A percentile compares a stretch with the other conserved stretches of the same genome.
Conservation (phyloP, 2,888 invertebrate species). For the Melipona beecheii region DNA sequence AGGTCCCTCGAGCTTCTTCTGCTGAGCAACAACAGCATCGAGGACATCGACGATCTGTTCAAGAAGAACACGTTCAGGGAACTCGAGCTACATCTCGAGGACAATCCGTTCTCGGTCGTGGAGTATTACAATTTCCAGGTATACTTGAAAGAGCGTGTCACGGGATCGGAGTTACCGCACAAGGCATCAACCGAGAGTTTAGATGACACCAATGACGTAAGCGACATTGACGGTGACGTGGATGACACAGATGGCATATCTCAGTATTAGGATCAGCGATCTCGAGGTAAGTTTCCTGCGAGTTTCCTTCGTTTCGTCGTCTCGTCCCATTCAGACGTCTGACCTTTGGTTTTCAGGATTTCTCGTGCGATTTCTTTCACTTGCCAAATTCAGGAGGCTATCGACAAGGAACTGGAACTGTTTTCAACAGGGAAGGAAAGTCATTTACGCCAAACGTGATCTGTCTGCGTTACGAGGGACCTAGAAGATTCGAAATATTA, state of each 20-base stretch:
- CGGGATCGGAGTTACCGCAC: too few species aligned
- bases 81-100: conserved; percentile 32
- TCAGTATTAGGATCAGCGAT: background rate
- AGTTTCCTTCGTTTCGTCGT: background rate
- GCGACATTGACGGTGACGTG: too few species aligned
- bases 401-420: too few species aligned
- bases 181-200: background rate
- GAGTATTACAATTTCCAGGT: background rate
- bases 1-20: background rate
- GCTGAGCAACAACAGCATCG: conserved; percentile 44
- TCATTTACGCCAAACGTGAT: too few species aligned
- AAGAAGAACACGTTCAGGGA: background rate
- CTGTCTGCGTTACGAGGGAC: too few species aligned
- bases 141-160: background rate
- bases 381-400: too few species aligned
- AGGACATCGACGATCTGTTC: conserved; percentile 5
- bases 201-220: too few species aligned
- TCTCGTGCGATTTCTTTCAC: background rate
- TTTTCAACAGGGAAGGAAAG: too few species aligned
- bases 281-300: background rate
- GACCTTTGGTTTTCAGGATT: background rate
- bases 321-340: background rate
- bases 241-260: too few species aligned
- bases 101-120: conserved; percentile 23
- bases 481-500: too few species aligned